Conservation (phyloP, 2,797 vertebrate species). For the Linurgus olivaceus region DNA sequence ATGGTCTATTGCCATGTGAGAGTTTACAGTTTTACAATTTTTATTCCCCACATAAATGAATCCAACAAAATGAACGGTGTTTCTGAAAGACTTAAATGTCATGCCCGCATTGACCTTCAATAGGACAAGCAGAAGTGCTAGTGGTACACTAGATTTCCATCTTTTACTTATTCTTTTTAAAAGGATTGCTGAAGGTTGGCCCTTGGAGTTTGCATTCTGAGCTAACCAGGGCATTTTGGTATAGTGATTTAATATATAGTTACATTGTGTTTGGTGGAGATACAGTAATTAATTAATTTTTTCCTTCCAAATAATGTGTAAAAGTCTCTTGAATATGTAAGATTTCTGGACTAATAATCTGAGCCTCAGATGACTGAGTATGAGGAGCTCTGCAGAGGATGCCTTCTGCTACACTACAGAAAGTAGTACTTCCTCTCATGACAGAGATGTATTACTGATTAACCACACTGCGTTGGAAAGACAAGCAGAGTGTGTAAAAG, state of each 20-base stretch:
- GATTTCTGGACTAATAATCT: background rate
- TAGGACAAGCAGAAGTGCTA: background rate
- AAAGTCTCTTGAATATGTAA: background rate
- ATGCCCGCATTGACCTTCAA: accelerated
- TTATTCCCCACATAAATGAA: background rate
- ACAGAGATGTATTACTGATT: background rate
- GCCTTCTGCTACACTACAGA: background rate
- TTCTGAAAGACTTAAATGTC: background rate
- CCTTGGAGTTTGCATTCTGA: background rate
- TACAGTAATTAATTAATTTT: background rate
- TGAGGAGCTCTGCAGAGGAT: background rate
- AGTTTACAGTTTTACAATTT: background rate
- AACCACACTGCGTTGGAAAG: background rate
- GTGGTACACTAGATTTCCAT: background rate
- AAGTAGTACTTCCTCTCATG: background rate
- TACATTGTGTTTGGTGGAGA: background rate
- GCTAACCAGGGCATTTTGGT: background rate
- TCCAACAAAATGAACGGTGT: background rate
- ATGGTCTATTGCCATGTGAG: background rate
- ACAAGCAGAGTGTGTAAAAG: background rate
- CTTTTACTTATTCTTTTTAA: background rate
- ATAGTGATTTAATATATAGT: background rate
- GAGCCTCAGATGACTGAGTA: background rate
- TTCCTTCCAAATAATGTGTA: background rate
- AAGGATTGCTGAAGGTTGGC: background rate